Conservation (phyloP, 2,888 invertebrate genomes). For the Scaptomyza tumidula region DNA sequence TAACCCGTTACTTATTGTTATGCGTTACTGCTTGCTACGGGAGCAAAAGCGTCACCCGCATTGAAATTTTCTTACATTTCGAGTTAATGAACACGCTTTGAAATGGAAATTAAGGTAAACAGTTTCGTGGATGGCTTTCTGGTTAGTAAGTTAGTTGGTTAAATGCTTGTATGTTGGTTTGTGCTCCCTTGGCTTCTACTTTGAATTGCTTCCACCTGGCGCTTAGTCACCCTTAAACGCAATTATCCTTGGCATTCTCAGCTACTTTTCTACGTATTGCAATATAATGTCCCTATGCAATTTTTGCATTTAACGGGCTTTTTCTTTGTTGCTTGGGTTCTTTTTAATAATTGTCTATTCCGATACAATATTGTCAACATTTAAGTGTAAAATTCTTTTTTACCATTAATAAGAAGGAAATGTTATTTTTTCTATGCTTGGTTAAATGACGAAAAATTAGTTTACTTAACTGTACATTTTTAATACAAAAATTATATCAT, state of each 20-base stretch:
- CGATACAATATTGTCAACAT: neutral
- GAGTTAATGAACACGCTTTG: constrained; percentile 41
- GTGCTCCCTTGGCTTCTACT: constrained; percentile 27
- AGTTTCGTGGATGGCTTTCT: constrained; percentile 50
- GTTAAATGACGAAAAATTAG: too few relatives aligned
- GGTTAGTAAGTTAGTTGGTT: constrained; percentile 25
- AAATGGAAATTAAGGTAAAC: constrained; percentile 54
- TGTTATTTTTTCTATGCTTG: too few relatives aligned
- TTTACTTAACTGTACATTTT: too few relatives aligned
- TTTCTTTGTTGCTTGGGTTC: constrained; percentile 10
- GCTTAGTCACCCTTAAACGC: constrained; percentile 57
- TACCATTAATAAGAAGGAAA: too few relatives aligned
- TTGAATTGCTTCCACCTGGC: constrained; percentile 49
- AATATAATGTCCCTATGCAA: constrained; percentile 34
- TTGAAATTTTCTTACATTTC: constrained; percentile 25
- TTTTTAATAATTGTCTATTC: constrained; percentile 42
- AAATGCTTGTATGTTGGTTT: constrained; percentile 8
- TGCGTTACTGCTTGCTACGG: constrained; percentile 10
- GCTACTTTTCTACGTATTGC: constrained; percentile 51
- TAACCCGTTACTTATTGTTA: constrained; percentile 35
- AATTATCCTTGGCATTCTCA: constrained; percentile 60
- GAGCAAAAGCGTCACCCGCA: constrained; percentile 31
- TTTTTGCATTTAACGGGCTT: constrained; percentile 52
- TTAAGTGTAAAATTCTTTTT: neutral
- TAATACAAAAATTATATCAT: too few relatives aligned